Evolutionary conservation across 1,140 invertebrate genomes (phyloP).

Genomic region (Dinothrombium tinctorium): DNA sequence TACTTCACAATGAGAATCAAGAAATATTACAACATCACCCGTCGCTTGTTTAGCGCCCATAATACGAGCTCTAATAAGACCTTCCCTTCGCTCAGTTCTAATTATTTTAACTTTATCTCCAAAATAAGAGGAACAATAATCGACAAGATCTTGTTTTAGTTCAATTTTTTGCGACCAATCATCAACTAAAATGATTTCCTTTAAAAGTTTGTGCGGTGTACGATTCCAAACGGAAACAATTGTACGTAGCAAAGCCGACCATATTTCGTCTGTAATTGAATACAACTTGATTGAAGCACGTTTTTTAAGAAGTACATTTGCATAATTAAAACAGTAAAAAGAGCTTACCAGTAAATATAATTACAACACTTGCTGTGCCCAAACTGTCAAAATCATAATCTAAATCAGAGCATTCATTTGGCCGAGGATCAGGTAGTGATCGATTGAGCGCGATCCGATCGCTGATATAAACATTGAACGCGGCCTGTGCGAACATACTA

Average conservation of each 20-base stretch:
- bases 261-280: slow-evolving; percentile 72
- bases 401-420: slow-evolving; percentile 28
- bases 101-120: slow-evolving; percentile 37
- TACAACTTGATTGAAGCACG: too few species aligned
- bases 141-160: slow-evolving; percentile 38
- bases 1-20: slow-evolving; percentile 84
- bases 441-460: slow-evolving; percentile 65
- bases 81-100: slow-evolving; percentile 42
- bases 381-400: slow-evolving; percentile 27
- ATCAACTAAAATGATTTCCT: slow-evolving; percentile 69
- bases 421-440: slow-evolving; percentile 51
- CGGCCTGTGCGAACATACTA: slow-evolving; percentile 46
- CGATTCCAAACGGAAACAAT: slow-evolving; percentile 65
- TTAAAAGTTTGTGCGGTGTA: slow-evolving; percentile 35
- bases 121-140: slow-evolving; percentile 35
- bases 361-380: slow-evolving; percentile 38
- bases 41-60: slow-evolving; percentile 45
- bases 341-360: too few species aligned
- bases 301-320: too few species aligned
- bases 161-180: slow-evolving; percentile 45
- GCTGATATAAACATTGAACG: slow-evolving; percentile 67
- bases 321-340: too few species aligned
- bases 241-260: slow-evolving; percentile 54
- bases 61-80: slow-evolving; percentile 59
- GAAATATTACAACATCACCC: slow-evolving; percentile 66